Base-by-base conservation (phyloP, 2,113 vertebrate species). In the Oostethus manadensis region DNA sequence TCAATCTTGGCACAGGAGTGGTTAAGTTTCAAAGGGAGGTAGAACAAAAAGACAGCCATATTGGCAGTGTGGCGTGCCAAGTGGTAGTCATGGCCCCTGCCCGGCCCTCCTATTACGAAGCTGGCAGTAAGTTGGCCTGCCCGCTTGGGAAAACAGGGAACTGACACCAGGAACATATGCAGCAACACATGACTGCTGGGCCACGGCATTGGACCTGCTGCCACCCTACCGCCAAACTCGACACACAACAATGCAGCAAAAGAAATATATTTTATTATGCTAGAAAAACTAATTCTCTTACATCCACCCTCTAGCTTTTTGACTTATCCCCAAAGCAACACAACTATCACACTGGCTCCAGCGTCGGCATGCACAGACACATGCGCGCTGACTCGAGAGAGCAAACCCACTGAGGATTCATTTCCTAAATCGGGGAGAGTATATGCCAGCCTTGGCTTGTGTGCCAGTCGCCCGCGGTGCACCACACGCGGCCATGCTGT, bases 401-500 rank as follows among this genome's bases (percentile, higher is more conserved):
- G 61, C 54, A 68, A 90, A 85, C 87, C 91, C 89, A 92, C 89
- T 84, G 92, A 93, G 93, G 93, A 93, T 95, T 94, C 90, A 94
- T 93, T 92, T 95, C 90, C 87, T 92, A 89, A 93, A 93, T 91
- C 91, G 87, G 92, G 55, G 73, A 49, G 90, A 51, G 90, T 84
- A 88, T 88, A 88, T 89, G 92, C 89, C 92, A 90, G 89, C 86
- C 90, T 91, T 90, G 89, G 93, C 90, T 90, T 92, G 92, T 90
- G 90, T 92, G 92, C 91, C 92, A 89, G 91, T 92, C 87, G 91
- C 94, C 93, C 81, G 93, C 91, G 89, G 93, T 92, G 94, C 88
- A 89, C 92, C 92, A 91, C 94, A 92, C 93, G 92, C 93, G 93
- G 93, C 91, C 93, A 93, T 90, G 92, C 94, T 92, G 93, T 94